Base-by-base conservation (phyloP, 2,113 vertebrate genomes). In the Antigone vipio region DNA sequence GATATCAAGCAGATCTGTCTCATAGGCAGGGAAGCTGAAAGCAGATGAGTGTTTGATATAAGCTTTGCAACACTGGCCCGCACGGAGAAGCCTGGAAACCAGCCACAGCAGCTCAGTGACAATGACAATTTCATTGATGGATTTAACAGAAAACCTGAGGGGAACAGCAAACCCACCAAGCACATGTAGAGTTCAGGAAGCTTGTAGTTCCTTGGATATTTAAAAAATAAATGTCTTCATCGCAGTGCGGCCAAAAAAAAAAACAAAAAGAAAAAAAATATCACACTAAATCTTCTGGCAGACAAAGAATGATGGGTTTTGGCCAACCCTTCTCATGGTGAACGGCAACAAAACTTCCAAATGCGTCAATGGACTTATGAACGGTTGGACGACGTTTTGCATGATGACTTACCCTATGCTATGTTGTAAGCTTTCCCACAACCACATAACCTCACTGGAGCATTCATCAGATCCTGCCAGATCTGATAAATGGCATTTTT, bases 271-370 rank as follows among this genome's bases (percentile, higher is more conserved):
- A 11, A 20, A 20, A 34, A 40, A n/a, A 49, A 50, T 7, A 15
- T 22, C 27, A n/a, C 9, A 12, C 6, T 49, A 34, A 78, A n/a
- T 68, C n/a, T 84, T 55, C 76, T 81, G 60, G 56, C 44, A 93
- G 52, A 64, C 20, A 58, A 88, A 89, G 47, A 78, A 72, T 44
- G 17, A 84, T 52, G 80, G 30, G 26, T 15, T 91, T 72, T 87
- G 69, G 73, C 89, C 84, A 95, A 59, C 18, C 5, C 20, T 80
- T n/a, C 13, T 56, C 47, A 64, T 2, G 1, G 56, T 27, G 52
- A 93, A 86, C 40, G 47, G 81, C 5, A 92, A 71, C 40, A 83
- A 59, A 68, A 9, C 44, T 93, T 91, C n/a, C 68, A 93, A 93
- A 44, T 84, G 32, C 60, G 6, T 94, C 95, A 95, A 22, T 10